These are phyloP conservation scores for Nycticebus coucang DNA, from an alignment of 2,113 vertebrate species.

Conservation along the genomic window DNA sequence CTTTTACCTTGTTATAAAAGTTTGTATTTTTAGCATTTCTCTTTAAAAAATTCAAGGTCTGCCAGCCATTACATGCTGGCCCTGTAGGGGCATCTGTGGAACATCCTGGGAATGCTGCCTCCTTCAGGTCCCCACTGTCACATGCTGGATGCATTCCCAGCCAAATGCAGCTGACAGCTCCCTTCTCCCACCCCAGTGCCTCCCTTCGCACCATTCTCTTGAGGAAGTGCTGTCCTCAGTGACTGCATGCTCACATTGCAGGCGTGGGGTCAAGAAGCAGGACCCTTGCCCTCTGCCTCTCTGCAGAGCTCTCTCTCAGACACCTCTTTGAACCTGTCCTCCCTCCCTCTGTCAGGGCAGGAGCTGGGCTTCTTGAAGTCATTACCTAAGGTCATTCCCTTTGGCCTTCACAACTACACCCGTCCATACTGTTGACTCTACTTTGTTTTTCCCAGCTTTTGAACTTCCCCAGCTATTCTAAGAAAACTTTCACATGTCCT, in stretches of 20 bases:
- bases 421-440: neutral
- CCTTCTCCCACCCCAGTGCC: neutral
- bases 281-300: neutral
- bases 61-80: neutral
- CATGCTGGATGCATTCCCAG: neutral
- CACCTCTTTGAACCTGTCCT: neutral
- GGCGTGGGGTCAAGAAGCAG: neutral
- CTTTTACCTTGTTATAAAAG: neutral
- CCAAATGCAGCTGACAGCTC: neutral
- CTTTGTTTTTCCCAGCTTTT: constrained; percentile 49
- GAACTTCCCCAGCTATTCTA: constrained; percentile 23
- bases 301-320: neutral
- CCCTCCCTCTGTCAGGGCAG: neutral
- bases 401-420: constrained; percentile 19
- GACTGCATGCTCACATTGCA: neutral
- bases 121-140: neutral
- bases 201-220: neutral
- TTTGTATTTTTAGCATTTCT: neutral
- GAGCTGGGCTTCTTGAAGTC: constrained; percentile 64
- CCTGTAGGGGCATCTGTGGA: neutral
- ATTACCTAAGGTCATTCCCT: constrained; percentile 52
- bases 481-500: constrained; percentile 43
- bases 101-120: neutral
- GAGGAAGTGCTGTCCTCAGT: neutral
- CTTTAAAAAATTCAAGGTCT: neutral